Percentiles rank a stretch among this genome's conserved stretches.
These are phyloP conservation scores for Drosophila nigromelanica DNA, from an alignment of 1,140 invertebrate species.

Conservation along the genomic window DNA sequence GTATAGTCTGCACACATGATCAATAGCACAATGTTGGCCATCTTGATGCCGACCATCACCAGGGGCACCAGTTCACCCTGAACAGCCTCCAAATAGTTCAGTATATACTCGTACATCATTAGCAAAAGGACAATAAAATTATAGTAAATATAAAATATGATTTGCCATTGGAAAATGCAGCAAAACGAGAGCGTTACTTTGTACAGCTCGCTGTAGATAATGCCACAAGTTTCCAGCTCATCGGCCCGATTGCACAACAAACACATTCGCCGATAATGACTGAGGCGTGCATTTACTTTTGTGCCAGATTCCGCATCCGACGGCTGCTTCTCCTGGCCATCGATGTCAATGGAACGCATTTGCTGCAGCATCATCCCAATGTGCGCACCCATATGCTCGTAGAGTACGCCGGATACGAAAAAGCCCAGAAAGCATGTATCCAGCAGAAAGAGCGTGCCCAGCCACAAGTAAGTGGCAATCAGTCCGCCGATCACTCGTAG, in stretches of 20 bases:
- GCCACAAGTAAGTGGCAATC: constrained; percentile 64
- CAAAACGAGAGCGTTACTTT: constrained; percentile 50
- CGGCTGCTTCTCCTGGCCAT: too few relatives aligned
- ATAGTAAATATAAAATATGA: constrained; percentile 70
- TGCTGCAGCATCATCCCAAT: constrained; percentile 48
- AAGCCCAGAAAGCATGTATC: constrained; percentile 71
- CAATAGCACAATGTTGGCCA: constrained; percentile 57
- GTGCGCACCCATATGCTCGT: constrained; percentile 63
- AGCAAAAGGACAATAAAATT: constrained; percentile 68
- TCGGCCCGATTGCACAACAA: constrained; percentile 62
- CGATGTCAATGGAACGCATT: constrained; percentile 56
- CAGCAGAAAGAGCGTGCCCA: constrained; percentile 67
- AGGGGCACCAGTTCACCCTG: constrained; percentile 41
- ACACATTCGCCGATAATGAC: constrained; percentile 53
- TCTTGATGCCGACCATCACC: constrained; percentile 48
- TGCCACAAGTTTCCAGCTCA: constrained; percentile 55
- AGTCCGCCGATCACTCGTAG: not conserved
- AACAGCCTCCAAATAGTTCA: constrained; percentile 35
- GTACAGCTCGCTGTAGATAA: constrained; percentile 64
- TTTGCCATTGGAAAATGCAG: constrained; percentile 68
- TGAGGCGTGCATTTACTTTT: too few relatives aligned
- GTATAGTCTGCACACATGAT: constrained; percentile 68
- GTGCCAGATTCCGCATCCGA: too few relatives aligned
- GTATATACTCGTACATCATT: constrained; percentile 66
- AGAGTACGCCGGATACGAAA: constrained; percentile 58